A percentile compares a stretch with the other conserved stretches of the same genome.
Evolutionary conservation across 1,140 invertebrate genomes (phyloP).

Genomic region (Berghia stephanieae): DNA sequence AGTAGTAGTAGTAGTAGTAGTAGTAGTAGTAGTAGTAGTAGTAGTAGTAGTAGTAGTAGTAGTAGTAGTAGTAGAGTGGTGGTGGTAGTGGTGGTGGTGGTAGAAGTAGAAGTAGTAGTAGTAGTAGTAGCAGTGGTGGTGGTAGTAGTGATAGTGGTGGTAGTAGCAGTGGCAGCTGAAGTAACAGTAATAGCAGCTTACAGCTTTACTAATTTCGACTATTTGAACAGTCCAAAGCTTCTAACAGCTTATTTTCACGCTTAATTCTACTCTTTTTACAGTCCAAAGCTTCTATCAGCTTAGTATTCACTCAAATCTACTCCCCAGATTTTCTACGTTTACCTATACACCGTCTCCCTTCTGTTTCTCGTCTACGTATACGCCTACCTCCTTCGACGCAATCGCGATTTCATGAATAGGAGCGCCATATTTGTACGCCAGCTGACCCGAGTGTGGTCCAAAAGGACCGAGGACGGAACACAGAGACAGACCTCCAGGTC

Average conservation of each 20-base stretch:
- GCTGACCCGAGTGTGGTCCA: not conserved
- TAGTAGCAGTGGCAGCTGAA: not conserved
- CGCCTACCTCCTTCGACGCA: constrained; percentile 83
- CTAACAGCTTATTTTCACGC: not conserved
- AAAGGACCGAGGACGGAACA: not conserved
- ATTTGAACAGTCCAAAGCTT: not conserved
- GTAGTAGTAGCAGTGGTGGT: not conserved
- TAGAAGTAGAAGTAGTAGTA: not conserved
- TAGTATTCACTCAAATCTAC: not conserved
- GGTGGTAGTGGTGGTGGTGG: not conserved
- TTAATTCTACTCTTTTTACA: not conserved
- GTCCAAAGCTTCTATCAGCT: not conserved
- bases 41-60: not conserved
- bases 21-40: not conserved
- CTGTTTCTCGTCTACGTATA: constrained; percentile 96
- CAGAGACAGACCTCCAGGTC: not conserved
- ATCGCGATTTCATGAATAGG: constrained; percentile 27
- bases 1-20: not conserved
- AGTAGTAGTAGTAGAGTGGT: not conserved
- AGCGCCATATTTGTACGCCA: constrained; percentile 19
- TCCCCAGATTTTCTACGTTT: constrained; percentile 93
- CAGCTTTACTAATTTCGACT: not conserved
- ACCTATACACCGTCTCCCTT: constrained; percentile 93
- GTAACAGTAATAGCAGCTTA: not conserved
- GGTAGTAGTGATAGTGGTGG: not conserved